Base-by-base conservation (phyloP, 1,140 invertebrate species). In the Aporrectodea caliginosa region DNA sequence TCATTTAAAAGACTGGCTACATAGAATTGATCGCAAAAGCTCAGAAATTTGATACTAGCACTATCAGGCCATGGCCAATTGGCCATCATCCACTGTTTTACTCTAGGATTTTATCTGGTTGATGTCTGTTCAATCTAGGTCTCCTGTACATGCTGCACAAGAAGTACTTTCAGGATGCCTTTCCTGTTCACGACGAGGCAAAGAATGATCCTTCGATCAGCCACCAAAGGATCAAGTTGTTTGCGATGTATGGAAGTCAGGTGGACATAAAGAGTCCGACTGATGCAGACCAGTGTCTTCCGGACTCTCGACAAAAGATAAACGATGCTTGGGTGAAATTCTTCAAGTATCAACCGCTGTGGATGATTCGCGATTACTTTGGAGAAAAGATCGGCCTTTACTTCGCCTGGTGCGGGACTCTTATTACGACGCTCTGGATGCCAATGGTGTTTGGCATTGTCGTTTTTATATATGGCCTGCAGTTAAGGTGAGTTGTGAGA, bases 301-400 rank as follows among this genome's bases (percentile, higher is more conserved):
- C 12, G 32, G 29, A 75, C 27, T 2, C 16, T 27, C 34, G 30
- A 73, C 81, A 82, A 71, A 79, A 84, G 0, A 75, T 88, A n/a
- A 81, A 86, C 69, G 76, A 84, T 1, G 83, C 84, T 1, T 88
- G 87, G 87, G 79, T 84, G 1, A 83, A 83, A 32, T 81, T 86
- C 68, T 84, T 81, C 70, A 81, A 78, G 72, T 81, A 68, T 81
- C 88, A 88, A 75, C 88, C 88, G 32, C 69, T 88, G 33, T 87
- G 86, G 86, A 86, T 85, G 72, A 87, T 88, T 29, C 79, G 89
- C 27, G 85, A 89, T 79, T 90, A 90, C 78, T 89, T 89, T 84
- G 89, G 89, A 6, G 88, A 89, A 78, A 88, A 87, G 78, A 88
- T 90, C 81, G 88, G 87, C 0, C 85, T 90, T 32, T 90, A 89